Evolutionary conservation across 2,888 invertebrate genomes (phyloP).

Genomic region (Meiosimyza platycephala): DNA sequence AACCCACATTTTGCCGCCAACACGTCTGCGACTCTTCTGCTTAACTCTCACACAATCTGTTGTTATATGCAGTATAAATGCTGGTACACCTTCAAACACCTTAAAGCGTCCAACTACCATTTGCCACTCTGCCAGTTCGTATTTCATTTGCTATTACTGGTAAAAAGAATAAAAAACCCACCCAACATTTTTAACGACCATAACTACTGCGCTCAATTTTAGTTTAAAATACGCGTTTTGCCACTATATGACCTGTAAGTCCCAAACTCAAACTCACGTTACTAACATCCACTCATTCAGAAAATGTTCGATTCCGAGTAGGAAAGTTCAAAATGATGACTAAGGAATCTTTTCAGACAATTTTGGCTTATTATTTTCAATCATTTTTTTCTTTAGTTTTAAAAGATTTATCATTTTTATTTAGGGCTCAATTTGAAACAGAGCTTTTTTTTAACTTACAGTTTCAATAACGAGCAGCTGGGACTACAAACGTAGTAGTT

Average conservation of each 20-base stretch:
- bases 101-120: background rate
- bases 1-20: slow-evolving; percentile 42
- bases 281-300: slow-evolving; percentile 1
- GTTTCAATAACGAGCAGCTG: too few species aligned
- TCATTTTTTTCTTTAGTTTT: too few species aligned
- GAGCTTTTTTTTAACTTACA: too few species aligned
- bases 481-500: too few species aligned
- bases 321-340: too few species aligned
- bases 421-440: too few species aligned
- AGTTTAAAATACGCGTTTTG: slow-evolving; percentile 59
- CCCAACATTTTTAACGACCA: slow-evolving; percentile 61
- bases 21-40: slow-evolving; percentile 16
- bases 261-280: background rate
- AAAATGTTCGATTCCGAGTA: too few species aligned
- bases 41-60: slow-evolving; percentile 23
- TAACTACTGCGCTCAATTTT: slow-evolving; percentile 55
- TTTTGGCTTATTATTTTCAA: too few species aligned
- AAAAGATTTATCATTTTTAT: too few species aligned
- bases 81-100: background rate
- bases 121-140: background rate
- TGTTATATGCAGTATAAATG: slow-evolving; percentile 2
- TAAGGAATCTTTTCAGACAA: too few species aligned
- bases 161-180: background rate
- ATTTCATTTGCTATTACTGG: background rate
- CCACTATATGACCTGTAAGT: background rate